Conservation (phyloP, 2,888 invertebrate genomes). For the Drosophila buzzatii region DNA sequence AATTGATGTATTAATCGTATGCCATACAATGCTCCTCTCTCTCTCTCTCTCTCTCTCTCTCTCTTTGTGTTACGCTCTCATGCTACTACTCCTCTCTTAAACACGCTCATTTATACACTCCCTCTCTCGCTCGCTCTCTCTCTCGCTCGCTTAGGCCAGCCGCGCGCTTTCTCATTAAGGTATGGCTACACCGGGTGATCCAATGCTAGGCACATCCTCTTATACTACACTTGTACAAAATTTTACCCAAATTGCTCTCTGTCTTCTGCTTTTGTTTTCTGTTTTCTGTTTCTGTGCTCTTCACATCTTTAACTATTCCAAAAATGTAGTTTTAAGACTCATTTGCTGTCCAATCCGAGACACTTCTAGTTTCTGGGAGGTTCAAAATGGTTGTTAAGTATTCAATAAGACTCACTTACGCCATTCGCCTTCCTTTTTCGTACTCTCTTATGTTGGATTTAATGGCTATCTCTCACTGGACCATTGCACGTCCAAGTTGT, state of each 20-base stretch:
- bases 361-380: background rate
- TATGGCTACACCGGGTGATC: constrained; percentile 1
- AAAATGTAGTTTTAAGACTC: background rate
- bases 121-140: background rate
- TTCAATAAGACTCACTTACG: background rate
- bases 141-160: constrained; percentile 7
- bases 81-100: constrained; percentile 9
- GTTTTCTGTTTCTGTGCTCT: background rate
- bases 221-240: background rate
- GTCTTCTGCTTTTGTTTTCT: background rate
- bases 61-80: constrained; percentile 24
- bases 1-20: constrained; percentile 61
- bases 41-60: constrained; percentile 23
- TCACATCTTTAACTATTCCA: background rate
- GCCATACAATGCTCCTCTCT: constrained; percentile 24
- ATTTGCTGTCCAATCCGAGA: background rate
- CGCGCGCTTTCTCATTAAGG: constrained; percentile 5
- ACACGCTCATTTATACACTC: constrained; percentile 5
- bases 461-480: background rate
- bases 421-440: background rate
- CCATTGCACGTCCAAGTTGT: background rate
- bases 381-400: background rate
- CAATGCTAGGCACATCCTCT: constrained; percentile 24
- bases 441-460: background rate
- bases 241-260: background rate